A percentile compares a stretch with the other conserved stretches of the same genome.
phyloP scores from a whole-genome alignment of 2,797 vertebrate genomes.

The Crenuchus spilurus region DNA sequence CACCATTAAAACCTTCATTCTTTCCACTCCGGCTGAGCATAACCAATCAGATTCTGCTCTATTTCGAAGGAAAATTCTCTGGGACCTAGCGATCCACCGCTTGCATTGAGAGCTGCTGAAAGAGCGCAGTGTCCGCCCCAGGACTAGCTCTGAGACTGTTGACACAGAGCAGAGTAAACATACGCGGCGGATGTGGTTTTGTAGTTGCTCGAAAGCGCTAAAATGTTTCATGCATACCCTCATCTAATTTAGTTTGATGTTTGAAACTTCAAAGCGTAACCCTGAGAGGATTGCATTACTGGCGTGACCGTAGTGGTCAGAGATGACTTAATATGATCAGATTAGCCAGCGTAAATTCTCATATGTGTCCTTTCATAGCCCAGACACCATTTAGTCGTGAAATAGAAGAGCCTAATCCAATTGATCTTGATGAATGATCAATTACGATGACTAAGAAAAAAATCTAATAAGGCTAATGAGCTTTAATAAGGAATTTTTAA shows the following conservation, averaged over 20 bases:
- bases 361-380: conserved; percentile 34
- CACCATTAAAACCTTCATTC: not conserved
- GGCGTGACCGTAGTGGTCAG: conserved; percentile 19
- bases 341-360: conserved; percentile 45
- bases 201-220: not conserved
- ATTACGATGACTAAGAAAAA: conserved; percentile 74
- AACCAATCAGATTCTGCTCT: not conserved
- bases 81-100: not conserved
- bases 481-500: conserved; percentile 78
- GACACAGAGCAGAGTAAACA: not conserved
- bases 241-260: conserved; percentile 19
- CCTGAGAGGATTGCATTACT: conserved; percentile 19
- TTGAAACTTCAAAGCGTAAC: conserved; percentile 37
- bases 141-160: not conserved
- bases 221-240: conserved; percentile 6
- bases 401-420: conserved; percentile 67
- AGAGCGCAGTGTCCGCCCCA: not conserved
- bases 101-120: not conserved
- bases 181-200: not conserved
- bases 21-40: not conserved
- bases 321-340: conserved; percentile 44
- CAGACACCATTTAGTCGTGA: conserved; percentile 56
- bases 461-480: conserved; percentile 76
- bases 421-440: conserved; percentile 75
- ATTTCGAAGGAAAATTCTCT: not conserved